Evolutionary conservation across 64 coral and sea anemone genomes (phyloP), one percentile per base, ranked within the genome.

Genomic region (Orbicella faveolata): DNA sequence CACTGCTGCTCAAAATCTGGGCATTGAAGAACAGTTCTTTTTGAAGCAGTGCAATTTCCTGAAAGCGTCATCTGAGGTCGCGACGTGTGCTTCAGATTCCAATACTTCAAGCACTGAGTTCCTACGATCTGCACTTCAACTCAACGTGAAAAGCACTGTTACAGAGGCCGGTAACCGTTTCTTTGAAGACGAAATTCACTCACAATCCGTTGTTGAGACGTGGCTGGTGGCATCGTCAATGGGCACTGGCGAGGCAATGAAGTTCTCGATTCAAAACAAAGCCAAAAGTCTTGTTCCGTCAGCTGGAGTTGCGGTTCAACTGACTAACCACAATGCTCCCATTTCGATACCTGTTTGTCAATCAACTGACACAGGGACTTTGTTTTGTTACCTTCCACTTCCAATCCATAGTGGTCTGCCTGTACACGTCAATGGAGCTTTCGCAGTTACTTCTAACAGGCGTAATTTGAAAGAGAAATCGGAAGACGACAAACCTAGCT

Each of bases 401-500:
- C 79, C 79, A 63, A 81, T 81, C 44, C 44, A 48, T 48, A 48
- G 44, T 48, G 44, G 44, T 4, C 44, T 48, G 44, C 44, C 44
- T 48, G 44, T 48, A 48, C 44, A 48, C 44, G 91, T 95, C 33
- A 95, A 95, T 72, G 94, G 89, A 51, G 78, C 89, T 0, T 95
- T 95, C 89, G 94, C 89, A 34, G 90, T 92, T 16, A 75, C 80
- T 5, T 91, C 89, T 15, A 95, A 89, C 86, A 92, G 94, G 68
- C 87, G 89, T 77, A 70, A 80, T 76, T 73, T 95, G 34, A 78
- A 79, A 39, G 89, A 95, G 62, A 82, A 68, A 35, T 89, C 94
- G 2, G 79, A 92, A 23, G 94, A 95, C 59, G 94, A 95, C 70
- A 95, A 95, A 88, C 52, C 37, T 61, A 41, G 88, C 51, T 25